Percentiles rank a stretch among this genome's conserved stretches.
phyloP scores from a whole-genome alignment of 2,797 vertebrate species.

The Anableps anableps region DNA sequence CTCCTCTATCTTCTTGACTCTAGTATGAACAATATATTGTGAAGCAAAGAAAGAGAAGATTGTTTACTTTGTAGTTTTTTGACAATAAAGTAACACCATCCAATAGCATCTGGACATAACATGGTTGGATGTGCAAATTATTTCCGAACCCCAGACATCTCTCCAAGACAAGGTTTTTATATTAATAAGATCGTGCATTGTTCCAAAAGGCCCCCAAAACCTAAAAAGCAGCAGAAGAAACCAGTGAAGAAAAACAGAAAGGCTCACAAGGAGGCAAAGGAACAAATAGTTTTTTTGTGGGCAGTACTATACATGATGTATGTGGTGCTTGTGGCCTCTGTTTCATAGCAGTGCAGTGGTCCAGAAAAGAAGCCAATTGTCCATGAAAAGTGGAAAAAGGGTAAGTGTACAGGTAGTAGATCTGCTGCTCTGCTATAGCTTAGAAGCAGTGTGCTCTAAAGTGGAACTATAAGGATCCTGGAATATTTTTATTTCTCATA shows the following conservation, averaged over 20 bases:
- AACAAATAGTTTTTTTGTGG: slow-evolving; percentile 49
- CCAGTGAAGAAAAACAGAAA: neutral
- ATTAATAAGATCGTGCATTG: neutral
- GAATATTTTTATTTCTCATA: slow-evolving; percentile 2
- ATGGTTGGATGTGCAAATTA: neutral
- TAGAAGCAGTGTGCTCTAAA: slow-evolving; percentile 6
- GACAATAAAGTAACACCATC: neutral
- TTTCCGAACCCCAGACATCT: neutral
- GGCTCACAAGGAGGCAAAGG: slow-evolving; percentile 16
- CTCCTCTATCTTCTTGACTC: neutral
- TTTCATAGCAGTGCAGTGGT: slow-evolving; percentile 64
- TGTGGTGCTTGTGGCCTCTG: slow-evolving; percentile 61
- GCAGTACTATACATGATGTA: slow-evolving; percentile 53
- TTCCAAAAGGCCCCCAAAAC: neutral
- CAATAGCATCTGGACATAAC: too few species aligned
- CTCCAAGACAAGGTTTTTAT: neutral
- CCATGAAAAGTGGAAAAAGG: slow-evolving; percentile 46
- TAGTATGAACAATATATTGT: neutral
- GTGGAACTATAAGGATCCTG: neutral
- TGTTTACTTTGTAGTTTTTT: neutral
- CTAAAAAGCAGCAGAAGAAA: neutral
- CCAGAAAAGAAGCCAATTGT: slow-evolving; percentile 73
- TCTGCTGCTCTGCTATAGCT: slow-evolving; percentile 29
- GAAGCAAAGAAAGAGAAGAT: neutral
- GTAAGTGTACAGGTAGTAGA: slow-evolving; percentile 17